phyloP scores from a whole-genome alignment of 2,113 vertebrate genomes.

The Athene noctua region DNA sequence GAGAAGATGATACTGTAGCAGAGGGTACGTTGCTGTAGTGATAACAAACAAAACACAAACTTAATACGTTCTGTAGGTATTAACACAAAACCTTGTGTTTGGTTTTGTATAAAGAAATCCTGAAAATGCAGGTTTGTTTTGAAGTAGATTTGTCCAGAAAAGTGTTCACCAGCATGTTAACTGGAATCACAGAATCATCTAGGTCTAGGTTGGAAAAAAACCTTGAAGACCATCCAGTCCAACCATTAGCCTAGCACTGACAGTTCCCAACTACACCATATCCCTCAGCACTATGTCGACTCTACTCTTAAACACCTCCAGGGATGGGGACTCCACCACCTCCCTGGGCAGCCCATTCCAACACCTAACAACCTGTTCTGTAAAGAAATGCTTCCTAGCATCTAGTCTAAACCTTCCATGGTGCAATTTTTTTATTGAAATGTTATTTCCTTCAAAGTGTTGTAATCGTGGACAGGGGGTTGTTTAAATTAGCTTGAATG shows the following conservation, averaged over 20 bases:
- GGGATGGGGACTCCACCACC: too few species aligned
- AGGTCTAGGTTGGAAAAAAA: too few species aligned
- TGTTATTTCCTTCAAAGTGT: background rate
- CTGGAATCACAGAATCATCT: background rate
- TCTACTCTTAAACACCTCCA: too few species aligned
- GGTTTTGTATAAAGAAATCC: background rate
- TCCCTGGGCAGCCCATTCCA: too few species aligned
- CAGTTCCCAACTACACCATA: too few species aligned
- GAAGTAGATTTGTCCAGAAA: background rate
- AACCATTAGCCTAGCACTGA: too few species aligned
- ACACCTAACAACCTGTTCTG: too few species aligned
- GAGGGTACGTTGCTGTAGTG: background rate
- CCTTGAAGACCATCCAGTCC: too few species aligned
- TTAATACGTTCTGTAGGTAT: background rate
- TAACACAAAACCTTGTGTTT: background rate
- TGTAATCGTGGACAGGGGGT: rapidly evolving
- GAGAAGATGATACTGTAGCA: background rate
- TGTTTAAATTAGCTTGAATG: background rate
- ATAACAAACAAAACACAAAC: background rate
- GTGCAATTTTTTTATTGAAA: too few species aligned
- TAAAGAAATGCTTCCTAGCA: too few species aligned
- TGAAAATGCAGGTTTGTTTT: background rate
- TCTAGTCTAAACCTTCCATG: too few species aligned
- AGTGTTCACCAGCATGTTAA: rapidly evolving
- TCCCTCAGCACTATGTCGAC: too few species aligned